Evolutionary conservation across 2,888 invertebrate species (phyloP).

Genomic region (Heliconius erato): DNA sequence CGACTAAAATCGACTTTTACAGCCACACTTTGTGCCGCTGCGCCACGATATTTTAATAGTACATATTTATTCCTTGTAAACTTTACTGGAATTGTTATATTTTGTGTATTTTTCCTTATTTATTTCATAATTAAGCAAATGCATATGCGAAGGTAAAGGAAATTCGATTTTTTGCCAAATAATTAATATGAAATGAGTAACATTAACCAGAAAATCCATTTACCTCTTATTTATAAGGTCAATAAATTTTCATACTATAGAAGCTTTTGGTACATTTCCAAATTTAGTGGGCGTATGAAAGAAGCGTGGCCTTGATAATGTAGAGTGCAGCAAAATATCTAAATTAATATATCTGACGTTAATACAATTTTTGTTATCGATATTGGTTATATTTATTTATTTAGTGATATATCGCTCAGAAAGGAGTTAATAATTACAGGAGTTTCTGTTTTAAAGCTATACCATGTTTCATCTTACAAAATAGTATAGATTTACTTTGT

Average conservation of each 20-base stretch:
- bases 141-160: neutral
- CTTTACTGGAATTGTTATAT: neutral
- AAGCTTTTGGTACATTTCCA: neutral
- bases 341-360: neutral
- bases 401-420: neutral
- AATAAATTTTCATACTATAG: neutral
- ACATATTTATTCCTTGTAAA: no score
- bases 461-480: neutral
- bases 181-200: neutral
- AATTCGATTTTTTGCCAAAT: neutral
- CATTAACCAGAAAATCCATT: neutral
- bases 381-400: neutral
- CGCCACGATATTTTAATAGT: no score
- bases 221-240: neutral
- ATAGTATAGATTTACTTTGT: neutral
- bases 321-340: slow-evolving; percentile 10
- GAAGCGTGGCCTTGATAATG: neutral
- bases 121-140: no score
- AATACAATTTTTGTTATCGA: neutral
- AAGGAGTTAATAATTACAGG: neutral
- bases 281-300: neutral
- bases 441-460: neutral
- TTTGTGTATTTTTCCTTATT: neutral
- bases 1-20: no score
- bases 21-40: no score